Base-by-base conservation (phyloP, 1,140 invertebrate genomes). In the Papilio polyxenes region DNA sequence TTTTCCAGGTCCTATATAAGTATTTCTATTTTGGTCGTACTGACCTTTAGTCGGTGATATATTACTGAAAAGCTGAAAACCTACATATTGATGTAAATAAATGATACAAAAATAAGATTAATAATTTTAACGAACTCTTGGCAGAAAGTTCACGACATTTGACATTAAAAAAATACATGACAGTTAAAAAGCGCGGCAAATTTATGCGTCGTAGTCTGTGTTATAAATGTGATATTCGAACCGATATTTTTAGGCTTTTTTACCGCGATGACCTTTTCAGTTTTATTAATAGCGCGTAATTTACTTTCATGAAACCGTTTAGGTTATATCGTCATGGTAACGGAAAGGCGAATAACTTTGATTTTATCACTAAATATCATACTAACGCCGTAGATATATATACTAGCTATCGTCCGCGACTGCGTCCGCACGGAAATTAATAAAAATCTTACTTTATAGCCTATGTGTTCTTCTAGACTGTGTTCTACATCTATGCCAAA, bases 241-340 rank as follows among this genome's bases (percentile, higher is more conserved):
- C 2, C 31, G 23, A 69, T 69, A 69, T 69, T 69, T 69, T 37
- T 37, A 69, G 23, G 11, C 20, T 9, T 65, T 69, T 65, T 65
- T 65, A 65, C n/a, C 23, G 62, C 23, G 62, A 65, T 65, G 62
- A 65, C 62, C 62, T 65, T 65, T 65, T 65, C 56, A 65, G 62
- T 65, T 65, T 65, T 31, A n/a, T 65, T 65, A 65, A 65, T 31
- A 69, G 23, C 31, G 10, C 11, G 31, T 59, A 17, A 59, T 59
- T 17, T 59, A n/a, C 56, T 59, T 59, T 59, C 17, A 7, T n/a
- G 13, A 15, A 69, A 69, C 9, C 3, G 3, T 31, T 69, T 69
- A 69, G 65, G 11, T 69, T 37, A 69, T 37, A 11, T 37, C 37
- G 23, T 15, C 65, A 31, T 69, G 11, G 65, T 48, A 82, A 77